These are phyloP conservation scores for Delia radicum DNA, from an alignment of 1,140 invertebrate species.

Conservation along the genomic window DNA sequence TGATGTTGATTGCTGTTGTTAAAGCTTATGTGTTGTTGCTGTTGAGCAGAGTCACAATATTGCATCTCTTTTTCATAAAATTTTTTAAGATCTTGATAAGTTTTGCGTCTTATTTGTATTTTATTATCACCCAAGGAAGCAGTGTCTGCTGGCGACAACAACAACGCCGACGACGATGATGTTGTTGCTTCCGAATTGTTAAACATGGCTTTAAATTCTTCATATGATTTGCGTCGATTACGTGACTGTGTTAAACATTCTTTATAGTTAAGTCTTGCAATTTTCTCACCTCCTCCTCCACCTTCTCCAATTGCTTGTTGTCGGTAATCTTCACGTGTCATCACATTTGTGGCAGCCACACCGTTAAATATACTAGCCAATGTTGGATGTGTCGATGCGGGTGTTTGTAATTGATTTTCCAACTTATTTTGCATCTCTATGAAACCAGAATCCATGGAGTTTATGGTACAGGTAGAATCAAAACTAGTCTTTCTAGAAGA, in stretches of 20 bases:
- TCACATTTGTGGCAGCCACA: not conserved
- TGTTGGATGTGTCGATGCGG: not conserved
- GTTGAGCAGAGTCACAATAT: not conserved
- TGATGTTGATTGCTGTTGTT: not conserved
- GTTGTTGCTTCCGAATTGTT: constrained; percentile 10
- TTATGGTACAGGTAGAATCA: constrained; percentile 54
- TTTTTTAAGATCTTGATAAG: constrained; percentile 18
- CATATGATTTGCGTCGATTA: constrained; percentile 54
- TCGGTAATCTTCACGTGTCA: constrained; percentile 26
- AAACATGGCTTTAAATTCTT: constrained; percentile 55
- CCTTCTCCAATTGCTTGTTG: no score
- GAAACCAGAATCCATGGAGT: constrained; percentile 55
- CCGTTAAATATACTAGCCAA: constrained; percentile 26
- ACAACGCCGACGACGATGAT: not conserved
- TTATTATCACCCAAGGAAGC: not conserved
- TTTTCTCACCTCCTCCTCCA: constrained; percentile 37
- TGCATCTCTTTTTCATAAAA: constrained; percentile 21
- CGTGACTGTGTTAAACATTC: constrained; percentile 53
- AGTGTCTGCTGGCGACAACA: not conserved
- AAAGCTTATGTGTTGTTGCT: not conserved
- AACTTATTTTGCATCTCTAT: constrained; percentile 55
- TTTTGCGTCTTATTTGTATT: constrained; percentile 16
- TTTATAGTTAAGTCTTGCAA: constrained; percentile 46
- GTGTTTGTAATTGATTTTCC: constrained; percentile 30
- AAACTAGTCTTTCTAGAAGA: constrained; percentile 55